Evolutionary conservation across 2,113 vertebrate species (phyloP).

Genomic region (Mionectes macconnelli): DNA sequence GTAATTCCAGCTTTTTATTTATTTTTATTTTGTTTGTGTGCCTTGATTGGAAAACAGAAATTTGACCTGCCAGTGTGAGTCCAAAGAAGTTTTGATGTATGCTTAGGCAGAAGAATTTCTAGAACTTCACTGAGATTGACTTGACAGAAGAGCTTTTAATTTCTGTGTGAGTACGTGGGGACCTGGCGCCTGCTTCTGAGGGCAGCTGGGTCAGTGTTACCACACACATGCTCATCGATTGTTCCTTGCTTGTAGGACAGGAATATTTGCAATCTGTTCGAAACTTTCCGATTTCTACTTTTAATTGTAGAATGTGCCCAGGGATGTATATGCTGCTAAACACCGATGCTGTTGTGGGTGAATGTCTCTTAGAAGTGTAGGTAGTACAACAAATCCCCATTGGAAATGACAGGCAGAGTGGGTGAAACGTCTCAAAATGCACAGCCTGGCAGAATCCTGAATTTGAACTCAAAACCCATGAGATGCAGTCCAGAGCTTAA

Average conservation of each 20-base stretch:
- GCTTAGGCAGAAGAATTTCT: background rate
- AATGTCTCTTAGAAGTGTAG: background rate
- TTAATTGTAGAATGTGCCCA: background rate
- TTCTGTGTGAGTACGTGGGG: background rate
- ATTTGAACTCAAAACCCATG: background rate
- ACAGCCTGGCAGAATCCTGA: background rate
- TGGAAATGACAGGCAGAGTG: background rate
- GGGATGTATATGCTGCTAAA: background rate
- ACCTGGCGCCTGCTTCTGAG: background rate
- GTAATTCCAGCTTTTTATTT: background rate
- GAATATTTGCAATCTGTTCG: background rate
- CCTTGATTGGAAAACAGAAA: background rate
- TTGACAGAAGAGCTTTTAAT: background rate
- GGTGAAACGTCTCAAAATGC: background rate
- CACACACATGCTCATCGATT: background rate
- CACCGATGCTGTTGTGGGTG: background rate
- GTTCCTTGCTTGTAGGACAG: background rate
- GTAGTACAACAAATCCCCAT: background rate
- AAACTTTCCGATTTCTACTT: background rate
- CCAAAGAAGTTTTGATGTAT: background rate
- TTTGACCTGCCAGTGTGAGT: background rate
- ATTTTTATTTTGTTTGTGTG: background rate
- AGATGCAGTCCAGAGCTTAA: background rate
- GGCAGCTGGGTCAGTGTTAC: constrained; percentile 16
- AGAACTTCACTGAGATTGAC: background rate